A percentile compares a stretch with the other conserved stretches of the same genome.
Conservation (phyloP, 2,888 invertebrate genomes). For the Cheilosia variabilis region DNA sequence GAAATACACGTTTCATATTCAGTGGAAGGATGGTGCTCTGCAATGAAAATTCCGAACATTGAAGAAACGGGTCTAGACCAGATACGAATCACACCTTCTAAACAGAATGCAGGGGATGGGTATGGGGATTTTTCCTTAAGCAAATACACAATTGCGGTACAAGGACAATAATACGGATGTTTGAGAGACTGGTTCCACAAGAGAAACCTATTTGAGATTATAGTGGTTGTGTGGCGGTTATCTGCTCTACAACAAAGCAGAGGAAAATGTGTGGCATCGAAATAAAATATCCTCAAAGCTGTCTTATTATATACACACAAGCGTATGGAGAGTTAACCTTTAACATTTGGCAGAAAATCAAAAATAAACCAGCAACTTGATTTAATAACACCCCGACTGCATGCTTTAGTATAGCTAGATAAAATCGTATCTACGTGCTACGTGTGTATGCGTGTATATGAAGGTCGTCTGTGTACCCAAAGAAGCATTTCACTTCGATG, state of each 20-base stretch:
- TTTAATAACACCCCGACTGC: neutral
- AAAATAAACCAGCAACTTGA: slow-evolving; percentile 1
- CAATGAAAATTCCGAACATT: slow-evolving; percentile 37
- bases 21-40: slow-evolving; percentile 43
- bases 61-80: slow-evolving; percentile 56
- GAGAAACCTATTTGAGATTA: slow-evolving; percentile 55
- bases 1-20: slow-evolving; percentile 26
- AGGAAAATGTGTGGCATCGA: neutral
- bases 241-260: neutral
- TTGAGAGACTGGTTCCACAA: slow-evolving; percentile 46
- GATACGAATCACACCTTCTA: slow-evolving; percentile 63
- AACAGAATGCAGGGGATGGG: slow-evolving; percentile 1
- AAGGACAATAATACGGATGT: slow-evolving; percentile 47
- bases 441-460: no score
- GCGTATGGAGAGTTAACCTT: neutral
- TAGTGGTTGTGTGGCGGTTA: slow-evolving; percentile 39
- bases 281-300: neutral
- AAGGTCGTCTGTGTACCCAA: no score
- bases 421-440: neutral
- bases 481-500: no score
- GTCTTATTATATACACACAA: neutral
- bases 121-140: slow-evolving; percentile 21
- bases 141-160: slow-evolving; percentile 34
- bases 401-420: neutral
- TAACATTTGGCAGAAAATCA: slow-evolving; percentile 8